A percentile compares a stretch with the other conserved stretches of the same genome.
phyloP scores from a whole-genome alignment of 2,797 vertebrate genomes.

The Denticeps clupeoides region DNA sequence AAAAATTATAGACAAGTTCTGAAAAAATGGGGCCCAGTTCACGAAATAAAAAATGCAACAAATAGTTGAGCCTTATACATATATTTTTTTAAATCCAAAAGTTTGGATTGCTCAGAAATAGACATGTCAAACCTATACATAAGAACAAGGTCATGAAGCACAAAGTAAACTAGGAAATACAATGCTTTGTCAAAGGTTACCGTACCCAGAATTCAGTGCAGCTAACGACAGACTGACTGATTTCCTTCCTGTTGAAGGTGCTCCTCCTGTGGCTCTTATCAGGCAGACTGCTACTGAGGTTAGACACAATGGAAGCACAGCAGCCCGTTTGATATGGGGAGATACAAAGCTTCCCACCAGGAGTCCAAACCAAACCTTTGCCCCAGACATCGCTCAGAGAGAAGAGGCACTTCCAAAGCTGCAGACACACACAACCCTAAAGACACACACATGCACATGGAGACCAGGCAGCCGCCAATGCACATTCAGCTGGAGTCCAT shows the following conservation, averaged over 20 bases:
- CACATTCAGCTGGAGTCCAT: slow-evolving; percentile 80
- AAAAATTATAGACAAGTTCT: no score
- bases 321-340: slow-evolving; percentile 24
- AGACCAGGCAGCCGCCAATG: slow-evolving; percentile 9
- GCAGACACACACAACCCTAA: slow-evolving; percentile 27
- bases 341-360: slow-evolving; percentile 24
- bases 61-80: no score
- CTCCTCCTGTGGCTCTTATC: neutral
- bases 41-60: no score
- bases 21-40: no score
- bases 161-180: neutral
- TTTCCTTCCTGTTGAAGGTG: neutral
- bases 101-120: no score
- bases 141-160: slow-evolving; percentile 6
- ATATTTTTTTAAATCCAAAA: no score
- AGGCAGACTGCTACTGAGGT: neutral
- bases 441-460: slow-evolving; percentile 11
- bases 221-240: slow-evolving; percentile 5
- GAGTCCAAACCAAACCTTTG: slow-evolving; percentile 4
- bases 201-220: slow-evolving; percentile 36
- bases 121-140: no score
- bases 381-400: slow-evolving; percentile 28
- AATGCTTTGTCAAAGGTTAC: slow-evolving; percentile 3
- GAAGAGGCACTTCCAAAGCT: slow-evolving; percentile 60
- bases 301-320: slow-evolving; percentile 34